Evolutionary conservation across 2,888 invertebrate species (phyloP), one percentile per base, ranked within the genome.

Genomic region (Leptopilina myrica): DNA sequence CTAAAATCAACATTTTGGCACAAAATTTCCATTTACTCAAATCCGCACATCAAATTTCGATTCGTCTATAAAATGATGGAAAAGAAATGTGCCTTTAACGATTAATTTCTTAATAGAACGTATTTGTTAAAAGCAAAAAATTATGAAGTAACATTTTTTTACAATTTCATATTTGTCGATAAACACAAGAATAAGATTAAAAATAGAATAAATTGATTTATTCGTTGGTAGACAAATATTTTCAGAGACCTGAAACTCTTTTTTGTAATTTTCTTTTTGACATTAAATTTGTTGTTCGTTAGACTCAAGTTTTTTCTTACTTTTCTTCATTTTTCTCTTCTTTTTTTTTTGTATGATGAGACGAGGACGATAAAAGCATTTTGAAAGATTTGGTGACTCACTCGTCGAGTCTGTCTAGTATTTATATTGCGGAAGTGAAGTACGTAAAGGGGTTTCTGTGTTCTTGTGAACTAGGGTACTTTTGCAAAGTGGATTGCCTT

Each of bases 381-480:
- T 40, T 73, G 53, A 33, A 40, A 53, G 69, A 69, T 73, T 73
- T 56, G 33, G 40, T 73, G 56, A 73, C 56, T 73, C 56, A 73
- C 26, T 33, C 49, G 49, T 49, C 49, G 33, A n/a, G 56, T 49
- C 46, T 40, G 15, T 26, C n/a, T 56, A 73, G 33, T 73, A 73
- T 73, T 73, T 73, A 73, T 73, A 59, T 59, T 73, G 26, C 73
- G 40, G 40, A 73, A 33, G 40, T 40, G 33, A 59, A 73, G 40
- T 73, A 33, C 73, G 9, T 73, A 73, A 73, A 73, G 73, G 73
- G 73, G 73, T 56, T 73, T 73, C 56, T 59, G 73, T 73, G 56
- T 73, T 73, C 73, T 26, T 59, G n/a, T 56, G 33, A 73, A 73
- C 56, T 73, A 73, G 73, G 73, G 73, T 73, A 73, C 73, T 73